Evolutionary conservation across 2,797 vertebrate species (phyloP), one percentile per base, ranked within the genome.

Genomic region (Anabacerthia variegaticeps): DNA sequence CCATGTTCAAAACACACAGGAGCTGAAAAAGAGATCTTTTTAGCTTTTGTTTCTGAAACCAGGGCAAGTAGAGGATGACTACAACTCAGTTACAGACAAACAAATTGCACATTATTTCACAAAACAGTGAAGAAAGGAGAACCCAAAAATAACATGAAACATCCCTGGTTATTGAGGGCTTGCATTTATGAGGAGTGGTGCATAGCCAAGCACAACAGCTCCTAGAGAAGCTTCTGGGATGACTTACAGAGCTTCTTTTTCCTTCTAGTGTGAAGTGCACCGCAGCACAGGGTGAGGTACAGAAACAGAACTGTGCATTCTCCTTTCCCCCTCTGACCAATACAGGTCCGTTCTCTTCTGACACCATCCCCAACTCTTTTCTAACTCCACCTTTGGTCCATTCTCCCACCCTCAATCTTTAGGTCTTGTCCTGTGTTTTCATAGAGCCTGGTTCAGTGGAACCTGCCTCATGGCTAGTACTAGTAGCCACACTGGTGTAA

Each of bases 211-310:
- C 0, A 8, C 63, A 41, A 19, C 22, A 46, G 34, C 24, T 74
- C 32, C 36, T 77, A 37, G 16, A 62, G 52, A 56, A 71, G 17
- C 36, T 59, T 30, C n/a, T 49, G 39, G 12, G 10, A 14, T 26
- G 15, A 74, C 43, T 73, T 59, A 32, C 8, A 69, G 39, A 67
- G 11, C 2, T 30, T 34, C 26, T 66, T 82, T 36, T 39, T 22
- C 27, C 34, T 59, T 68, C 55, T 27, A 73, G 51, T 28, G 7
- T 3, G 44, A 46, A 46, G 44, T 46, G 18, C 34, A 30, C 10
- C 9, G 15, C 2, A 16, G 18, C 0, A 0, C 37, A 37, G 27
- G 18, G 5, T 22, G 10, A 18, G 12, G 27, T 74, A 22, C 26
- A 65, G 22, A 83, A 87, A 32, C 5, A 37, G 15, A 54, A 15